phyloP scores from a whole-genome alignment of 2,888 invertebrate genomes.

The Dusona sp. region DNA sequence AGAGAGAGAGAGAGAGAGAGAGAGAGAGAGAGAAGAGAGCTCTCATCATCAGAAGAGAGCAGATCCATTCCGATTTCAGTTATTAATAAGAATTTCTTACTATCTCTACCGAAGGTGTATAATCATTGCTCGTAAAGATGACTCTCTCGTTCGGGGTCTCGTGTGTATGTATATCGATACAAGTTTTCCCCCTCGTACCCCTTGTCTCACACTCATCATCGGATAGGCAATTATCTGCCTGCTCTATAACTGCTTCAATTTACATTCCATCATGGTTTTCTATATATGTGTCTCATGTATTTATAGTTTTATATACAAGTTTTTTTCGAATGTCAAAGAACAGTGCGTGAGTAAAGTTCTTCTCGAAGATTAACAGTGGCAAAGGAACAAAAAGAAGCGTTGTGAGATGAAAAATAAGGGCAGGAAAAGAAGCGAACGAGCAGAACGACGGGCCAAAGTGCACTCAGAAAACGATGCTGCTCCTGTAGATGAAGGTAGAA shows the following conservation, averaged over 20 bases:
- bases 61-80: conserved; percentile 71
- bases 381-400: neutral
- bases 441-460: conserved; percentile 53
- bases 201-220: conserved; percentile 58
- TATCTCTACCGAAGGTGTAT: conserved; percentile 71
- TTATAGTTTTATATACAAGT: neutral
- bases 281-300: neutral
- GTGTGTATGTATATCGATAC: conserved; percentile 52
- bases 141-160: conserved; percentile 60
- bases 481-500: conserved; percentile 63
- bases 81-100: conserved; percentile 74
- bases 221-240: conserved; percentile 60
- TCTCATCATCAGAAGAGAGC: conserved; percentile 49
- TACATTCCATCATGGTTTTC: conserved; percentile 58
- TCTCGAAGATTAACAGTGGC: conserved; percentile 4
- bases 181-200: conserved; percentile 39
- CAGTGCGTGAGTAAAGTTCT: conserved; percentile 11
- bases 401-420: conserved; percentile 45
- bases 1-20: conserved; percentile 26
- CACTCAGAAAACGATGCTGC: conserved; percentile 43
- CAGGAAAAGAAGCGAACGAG: conserved; percentile 57
- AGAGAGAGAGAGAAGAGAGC: conserved; percentile 28
- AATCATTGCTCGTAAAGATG: conserved; percentile 77
- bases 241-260: conserved; percentile 64
- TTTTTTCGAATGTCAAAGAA: conserved; percentile 42